Base-by-base conservation (phyloP, 2,113 vertebrate species). In the Benitochromis conjunctus region DNA sequence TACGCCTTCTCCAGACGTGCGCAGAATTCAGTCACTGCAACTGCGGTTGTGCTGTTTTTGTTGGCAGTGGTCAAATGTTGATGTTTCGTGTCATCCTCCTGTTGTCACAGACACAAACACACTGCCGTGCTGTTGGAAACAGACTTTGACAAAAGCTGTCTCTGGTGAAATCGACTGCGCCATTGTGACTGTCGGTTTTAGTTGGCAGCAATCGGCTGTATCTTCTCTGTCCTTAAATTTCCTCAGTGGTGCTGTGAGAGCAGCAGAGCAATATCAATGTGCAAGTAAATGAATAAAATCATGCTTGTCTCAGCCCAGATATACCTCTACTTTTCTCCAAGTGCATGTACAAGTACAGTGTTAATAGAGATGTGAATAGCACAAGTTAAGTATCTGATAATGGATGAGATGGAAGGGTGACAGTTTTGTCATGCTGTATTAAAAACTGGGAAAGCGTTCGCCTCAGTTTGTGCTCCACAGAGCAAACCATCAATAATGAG, bases 1-100 rank as follows among this genome's bases (percentile, higher is more conserved):
- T 74, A 6, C 16, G 66, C 76, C 85, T 82, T 71, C 46, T 79
- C 74, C 36, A 11, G 53, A 29, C 31, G 6, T 62, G 43, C 4
- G 5, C 53, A 48, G 88, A 82, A 74, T 80, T 74, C 5, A 43
- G 79, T 84, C 19, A 38, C 26, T 56, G n/a, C 57, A 19, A 24
- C 80, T 19, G 19, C 5, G 3, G 62, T 66, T 2, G 10, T 66
- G 12, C n/a, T 84, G 60, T 81, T 87, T 83, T 77, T 74, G 54
- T 57, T 87, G 82, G 78, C 85, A 46, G 54, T 16, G 26, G 26
- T 38, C 5, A 11, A 51, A 86, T 85, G 85, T 93, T 91, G 84
- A 82, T 48, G 56, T 88, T 90, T 82, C 57, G 18, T 19, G 18
- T 78, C 82, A 74, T 84, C 66, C n/a, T 36, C 21, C 57, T 41